Conservation (phyloP, 2,113 vertebrate genomes). For the Aramus guarauna region DNA sequence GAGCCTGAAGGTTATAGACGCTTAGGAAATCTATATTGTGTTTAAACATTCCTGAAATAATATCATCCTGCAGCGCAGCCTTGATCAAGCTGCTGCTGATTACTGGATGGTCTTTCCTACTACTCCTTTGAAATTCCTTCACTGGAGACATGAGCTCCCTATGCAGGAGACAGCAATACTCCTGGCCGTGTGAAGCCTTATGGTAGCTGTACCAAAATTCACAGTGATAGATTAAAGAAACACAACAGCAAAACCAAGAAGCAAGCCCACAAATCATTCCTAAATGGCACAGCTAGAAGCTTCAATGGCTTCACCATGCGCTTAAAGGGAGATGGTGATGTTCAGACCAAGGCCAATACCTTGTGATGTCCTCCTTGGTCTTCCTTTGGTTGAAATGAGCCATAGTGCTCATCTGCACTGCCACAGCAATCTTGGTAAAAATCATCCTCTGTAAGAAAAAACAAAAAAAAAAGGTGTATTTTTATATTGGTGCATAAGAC, state of each 20-base stretch:
- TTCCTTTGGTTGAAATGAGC: conserved; percentile 55
- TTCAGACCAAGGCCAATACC: conserved; percentile 73
- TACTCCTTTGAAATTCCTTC: background rate
- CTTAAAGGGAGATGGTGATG: conserved; percentile 24
- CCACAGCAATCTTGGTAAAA: conserved; percentile 57
- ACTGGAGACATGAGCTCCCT: background rate
- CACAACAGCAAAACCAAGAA: background rate
- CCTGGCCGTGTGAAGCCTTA: background rate
- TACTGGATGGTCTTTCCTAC: background rate
- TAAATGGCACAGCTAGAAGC: background rate
- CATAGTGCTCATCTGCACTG: background rate
- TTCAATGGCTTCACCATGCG: background rate
- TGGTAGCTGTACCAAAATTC: background rate
- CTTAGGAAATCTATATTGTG: background rate
- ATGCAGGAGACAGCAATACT: background rate
- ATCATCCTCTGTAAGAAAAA: conserved; percentile 69
- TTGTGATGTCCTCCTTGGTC: conserved; percentile 66
- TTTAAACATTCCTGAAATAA: background rate
- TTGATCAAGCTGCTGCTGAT: background rate
- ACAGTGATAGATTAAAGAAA: background rate
- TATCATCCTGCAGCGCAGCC: background rate
- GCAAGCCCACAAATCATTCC: background rate
- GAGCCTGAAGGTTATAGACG: background rate
- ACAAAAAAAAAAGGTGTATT: background rate
- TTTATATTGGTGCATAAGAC: background rate